These are phyloP conservation scores for Osmoderma eremita DNA, from an alignment of 2,888 invertebrate genomes.

Conservation along the genomic window DNA sequence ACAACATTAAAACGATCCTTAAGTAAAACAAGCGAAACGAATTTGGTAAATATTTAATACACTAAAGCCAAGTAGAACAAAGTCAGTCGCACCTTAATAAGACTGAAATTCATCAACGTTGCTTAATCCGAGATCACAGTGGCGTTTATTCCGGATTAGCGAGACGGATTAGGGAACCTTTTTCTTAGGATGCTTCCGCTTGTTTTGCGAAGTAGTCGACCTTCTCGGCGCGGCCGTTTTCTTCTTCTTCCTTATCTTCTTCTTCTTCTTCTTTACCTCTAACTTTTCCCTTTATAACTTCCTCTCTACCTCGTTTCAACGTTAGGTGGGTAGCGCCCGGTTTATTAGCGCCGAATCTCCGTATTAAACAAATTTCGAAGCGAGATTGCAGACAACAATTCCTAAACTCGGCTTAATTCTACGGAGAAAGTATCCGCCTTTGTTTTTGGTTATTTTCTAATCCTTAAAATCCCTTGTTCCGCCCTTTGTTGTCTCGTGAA, in stretches of 20 bases:
- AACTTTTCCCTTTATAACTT: background rate
- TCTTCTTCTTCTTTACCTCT: background rate
- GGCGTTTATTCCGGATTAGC: slow-evolving; percentile 53
- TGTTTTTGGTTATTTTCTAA: slow-evolving; percentile 16
- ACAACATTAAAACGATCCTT: slow-evolving; percentile 21
- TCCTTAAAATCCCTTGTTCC: too few species aligned
- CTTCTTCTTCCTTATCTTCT: background rate
- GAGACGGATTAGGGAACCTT: slow-evolving; percentile 49
- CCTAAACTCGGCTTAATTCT: background rate
- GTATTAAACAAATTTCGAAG: slow-evolving; percentile 16
- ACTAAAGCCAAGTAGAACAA: slow-evolving; percentile 52
- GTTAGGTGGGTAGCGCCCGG: background rate
- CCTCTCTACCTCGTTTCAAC: background rate
- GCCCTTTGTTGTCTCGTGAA: too few species aligned
- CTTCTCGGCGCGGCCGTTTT: background rate
- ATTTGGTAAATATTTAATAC: slow-evolving; percentile 44
- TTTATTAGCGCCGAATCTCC: slow-evolving; percentile 6
- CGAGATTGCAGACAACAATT: slow-evolving; percentile 12
- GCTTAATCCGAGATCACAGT: slow-evolving; percentile 55
- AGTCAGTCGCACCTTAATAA: slow-evolving; percentile 53
- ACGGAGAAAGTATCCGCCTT: background rate
- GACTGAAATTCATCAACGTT: slow-evolving; percentile 55
- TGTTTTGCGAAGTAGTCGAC: slow-evolving; percentile 1
- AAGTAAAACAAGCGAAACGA: slow-evolving; percentile 39
- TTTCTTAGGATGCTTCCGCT: slow-evolving; percentile 29